Evolutionary conservation across 2,113 vertebrate species (phyloP), one percentile per base, ranked within the genome.

Genomic region (Eleginops maclovinus): DNA sequence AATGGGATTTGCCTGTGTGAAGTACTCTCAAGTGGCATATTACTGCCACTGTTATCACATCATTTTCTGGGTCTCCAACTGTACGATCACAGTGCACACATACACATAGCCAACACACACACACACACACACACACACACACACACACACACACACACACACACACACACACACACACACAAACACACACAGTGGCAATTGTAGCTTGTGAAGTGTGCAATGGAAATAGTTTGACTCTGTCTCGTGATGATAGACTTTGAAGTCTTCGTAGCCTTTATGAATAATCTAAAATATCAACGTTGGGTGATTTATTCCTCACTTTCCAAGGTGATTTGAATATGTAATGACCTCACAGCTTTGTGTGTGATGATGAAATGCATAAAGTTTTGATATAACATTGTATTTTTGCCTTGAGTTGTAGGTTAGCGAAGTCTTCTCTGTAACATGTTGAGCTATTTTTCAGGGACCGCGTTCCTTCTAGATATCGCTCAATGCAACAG

Each of bases 401-500:
- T 75, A 47, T 87, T 87, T 58, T 87, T 21, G 79, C 83, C 56
- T 65, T 56, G 83, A 89, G 84, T 81, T 68, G 65, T 63, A 83
- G 85, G 63, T 82, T 81, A 76, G 77, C 64, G 47, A 70, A 86
- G 85, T 90, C 86, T 78, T 91, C 73, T 82, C 51, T 74, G 79
- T 75, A 83, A 75, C 76, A 77, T 78, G 72, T 72, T 77, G 75
- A 88, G 82, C 74, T 78, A 73, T 82, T 88, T 88, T 87, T 87
- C 88, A 22, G 86, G 87, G 87, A 70, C 83, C 26, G 47, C 64
- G 55, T 58, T 88, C 88, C 80, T 90, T 47, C 87, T 84, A 81
- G 87, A 91, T 87, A 91, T 80, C 81, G 49, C 77, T 91, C 85
- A 68, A 72, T 89, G 89, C 88, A 91, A 84, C 91, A 87, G 88